Base-by-base conservation (phyloP, 2,113 vertebrate species). In the Sturnus vulgaris region DNA sequence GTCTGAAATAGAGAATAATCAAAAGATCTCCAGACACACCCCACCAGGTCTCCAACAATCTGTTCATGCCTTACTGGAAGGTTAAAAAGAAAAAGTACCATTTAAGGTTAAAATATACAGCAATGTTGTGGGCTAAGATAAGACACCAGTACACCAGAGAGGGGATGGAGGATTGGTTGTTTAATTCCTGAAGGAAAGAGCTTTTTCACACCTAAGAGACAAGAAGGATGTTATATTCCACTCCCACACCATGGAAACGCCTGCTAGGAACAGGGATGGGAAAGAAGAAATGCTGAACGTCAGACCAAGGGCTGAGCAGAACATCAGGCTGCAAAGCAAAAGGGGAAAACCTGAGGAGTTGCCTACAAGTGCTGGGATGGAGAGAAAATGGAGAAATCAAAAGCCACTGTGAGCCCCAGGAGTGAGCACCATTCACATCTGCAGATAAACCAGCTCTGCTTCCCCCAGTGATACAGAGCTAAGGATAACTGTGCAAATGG, bases 121-220 rank as follows among this genome's bases (percentile, higher is more conserved):
- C 4, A 49, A 0, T 31, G 42, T 28, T 69, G 47, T 35, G 85
- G n/a, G 46, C 37, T 53, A 65, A 75, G 60, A 33, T 37, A 47
- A 49, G 42, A 70, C 28, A 24, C 37, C 39, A 55, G 39, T 5
- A 30, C 15, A n/a, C 7, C 57, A 49, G 37, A 0, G 2, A 81
- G 37, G 2, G 19, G 50, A 64, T 19, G 64, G 46, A 78, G 82
- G 37, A 88, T 15, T 11, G 12, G 47, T 15, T 42, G 70, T 70
- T 88, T 42, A 47, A 88, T 52, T 82, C 83, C 53, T 50, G 31
- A 66, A 86, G 79, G 47, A 76, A 88, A 82, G 31, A 77, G 88
- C 28, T 78, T 87, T 91, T 93, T 81, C 90, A 93, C 84, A 86
- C 64, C 81, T 81, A 0, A 0, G 37, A 83, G 68, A 61, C 64